phyloP scores from a whole-genome alignment of 2,113 vertebrate species.

The Nothoprocta perdicaria region DNA sequence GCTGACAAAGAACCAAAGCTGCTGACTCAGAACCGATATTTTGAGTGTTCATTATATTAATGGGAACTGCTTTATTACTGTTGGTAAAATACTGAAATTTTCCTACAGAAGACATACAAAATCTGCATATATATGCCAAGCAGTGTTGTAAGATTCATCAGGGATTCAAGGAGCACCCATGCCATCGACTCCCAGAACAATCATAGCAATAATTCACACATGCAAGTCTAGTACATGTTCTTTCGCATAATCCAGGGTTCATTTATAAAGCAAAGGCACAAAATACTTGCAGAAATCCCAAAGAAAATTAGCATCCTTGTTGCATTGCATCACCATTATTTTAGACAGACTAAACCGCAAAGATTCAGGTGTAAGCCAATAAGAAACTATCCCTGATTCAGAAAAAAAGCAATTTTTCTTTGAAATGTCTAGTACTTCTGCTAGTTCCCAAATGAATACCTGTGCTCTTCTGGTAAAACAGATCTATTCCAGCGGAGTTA shows the following conservation, averaged over 20 bases:
- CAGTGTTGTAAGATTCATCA: neutral
- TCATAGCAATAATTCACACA: neutral
- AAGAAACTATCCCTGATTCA: neutral
- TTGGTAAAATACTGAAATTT: neutral
- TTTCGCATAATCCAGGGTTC: neutral
- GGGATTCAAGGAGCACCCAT: neutral
- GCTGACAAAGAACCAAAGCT: neutral
- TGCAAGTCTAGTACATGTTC: neutral
- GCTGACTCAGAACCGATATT: neutral
- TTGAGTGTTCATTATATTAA: neutral
- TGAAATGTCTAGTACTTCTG: neutral
- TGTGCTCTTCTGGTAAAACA: neutral
- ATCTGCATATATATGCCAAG: neutral
- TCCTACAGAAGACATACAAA: neutral
- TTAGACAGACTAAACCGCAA: neutral
- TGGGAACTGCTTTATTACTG: neutral
- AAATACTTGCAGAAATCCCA: neutral
- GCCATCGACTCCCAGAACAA: neutral
- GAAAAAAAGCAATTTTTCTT: too few species aligned
- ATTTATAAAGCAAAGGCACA: neutral
- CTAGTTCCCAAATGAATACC: neutral
- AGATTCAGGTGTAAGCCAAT: neutral
- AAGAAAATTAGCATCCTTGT: fast-evolving
- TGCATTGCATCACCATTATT: fast-evolving
- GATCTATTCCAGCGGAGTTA: neutral